Conservation (phyloP, 2,797 vertebrate genomes). For the Onychomys leucogaster region DNA sequence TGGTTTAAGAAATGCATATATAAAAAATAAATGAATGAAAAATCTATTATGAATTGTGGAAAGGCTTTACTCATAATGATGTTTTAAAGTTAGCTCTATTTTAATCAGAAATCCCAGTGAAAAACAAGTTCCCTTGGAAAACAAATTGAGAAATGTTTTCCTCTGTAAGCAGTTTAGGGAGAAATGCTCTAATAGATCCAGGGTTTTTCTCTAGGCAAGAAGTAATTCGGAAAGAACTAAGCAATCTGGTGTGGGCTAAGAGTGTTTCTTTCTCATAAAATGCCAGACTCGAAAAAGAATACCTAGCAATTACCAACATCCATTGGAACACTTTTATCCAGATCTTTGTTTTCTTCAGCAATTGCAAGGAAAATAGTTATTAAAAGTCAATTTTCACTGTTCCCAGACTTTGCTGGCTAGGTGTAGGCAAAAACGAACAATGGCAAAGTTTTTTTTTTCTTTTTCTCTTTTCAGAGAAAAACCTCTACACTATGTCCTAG, state of each 20-base stretch:
- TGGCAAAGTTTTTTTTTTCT: neutral
- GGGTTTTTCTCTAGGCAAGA: slow-evolving; percentile 67
- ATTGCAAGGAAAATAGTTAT: neutral
- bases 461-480: neutral
- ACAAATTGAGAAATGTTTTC: slow-evolving; percentile 10
- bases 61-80: too few species aligned
- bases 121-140: slow-evolving; percentile 54
- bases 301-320: slow-evolving; percentile 56
- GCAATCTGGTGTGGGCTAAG: slow-evolving; percentile 64
- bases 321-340: slow-evolving; percentile 62
- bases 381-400: neutral
- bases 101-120: neutral
- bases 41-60: neutral
- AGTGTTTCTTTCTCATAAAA: slow-evolving; percentile 68
- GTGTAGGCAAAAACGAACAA: neutral
- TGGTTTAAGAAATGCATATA: neutral
- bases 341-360: neutral
- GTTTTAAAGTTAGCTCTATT: neutral
- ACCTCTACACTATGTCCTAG: neutral
- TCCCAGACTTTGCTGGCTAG: neutral
- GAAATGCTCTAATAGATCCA: slow-evolving; percentile 63
- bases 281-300: slow-evolving; percentile 53
- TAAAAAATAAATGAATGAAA: slow-evolving; percentile 22
- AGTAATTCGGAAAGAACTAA: slow-evolving; percentile 72
- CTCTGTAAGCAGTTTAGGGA: slow-evolving; percentile 55